phyloP scores from a whole-genome alignment of 1,140 invertebrate species.

The Archivesica marissinica region DNA sequence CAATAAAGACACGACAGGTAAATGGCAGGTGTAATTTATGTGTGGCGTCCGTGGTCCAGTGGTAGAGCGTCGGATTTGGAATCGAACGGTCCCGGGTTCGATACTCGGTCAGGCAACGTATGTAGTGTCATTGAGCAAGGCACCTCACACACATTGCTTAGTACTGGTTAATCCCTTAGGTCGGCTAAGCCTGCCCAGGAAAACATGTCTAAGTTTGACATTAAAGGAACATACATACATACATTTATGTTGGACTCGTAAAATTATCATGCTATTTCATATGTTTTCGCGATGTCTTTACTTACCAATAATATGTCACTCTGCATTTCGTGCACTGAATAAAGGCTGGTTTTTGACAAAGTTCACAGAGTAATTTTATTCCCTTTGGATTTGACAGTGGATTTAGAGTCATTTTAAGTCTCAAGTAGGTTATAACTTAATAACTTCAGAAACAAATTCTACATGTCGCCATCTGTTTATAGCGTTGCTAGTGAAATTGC shows the following conservation, averaged over 20 bases:
- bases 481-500: constrained; percentile 68
- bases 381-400: constrained; percentile 83
- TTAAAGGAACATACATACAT: background rate
- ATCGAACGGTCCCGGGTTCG: too few relatives aligned
- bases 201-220: background rate
- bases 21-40: too few relatives aligned
- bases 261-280: background rate
- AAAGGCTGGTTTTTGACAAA: constrained; percentile 83
- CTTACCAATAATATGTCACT: constrained; percentile 84
- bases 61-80: too few relatives aligned
- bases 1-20: too few relatives aligned
- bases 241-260: background rate
- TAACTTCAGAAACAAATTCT: background rate
- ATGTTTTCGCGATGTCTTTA: constrained; percentile 32
- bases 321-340: constrained; percentile 82
- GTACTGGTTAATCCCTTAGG: too few relatives aligned
- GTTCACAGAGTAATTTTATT: constrained; percentile 81
- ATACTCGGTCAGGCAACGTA: too few relatives aligned
- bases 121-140: too few relatives aligned
- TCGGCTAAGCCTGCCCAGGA: too few relatives aligned
- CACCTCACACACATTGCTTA: too few relatives aligned
- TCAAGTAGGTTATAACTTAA: background rate
- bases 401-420: constrained; percentile 77
- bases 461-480: constrained; percentile 68
- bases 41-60: too few relatives aligned